Evolutionary conservation across 2,888 invertebrate genomes (phyloP).

Genomic region (Eilema caniola): DNA sequence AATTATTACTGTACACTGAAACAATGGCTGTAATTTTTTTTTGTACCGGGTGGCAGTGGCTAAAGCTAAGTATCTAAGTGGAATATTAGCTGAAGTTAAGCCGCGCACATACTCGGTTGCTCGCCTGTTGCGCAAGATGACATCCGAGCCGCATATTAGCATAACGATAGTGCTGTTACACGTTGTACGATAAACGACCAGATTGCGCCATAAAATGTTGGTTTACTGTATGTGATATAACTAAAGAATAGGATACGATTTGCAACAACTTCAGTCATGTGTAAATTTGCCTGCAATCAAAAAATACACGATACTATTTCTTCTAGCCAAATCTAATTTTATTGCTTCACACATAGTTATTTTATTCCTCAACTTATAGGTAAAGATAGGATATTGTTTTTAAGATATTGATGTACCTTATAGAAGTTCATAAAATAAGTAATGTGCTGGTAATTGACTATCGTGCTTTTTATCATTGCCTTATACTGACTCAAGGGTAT

Average conservation of each 20-base stretch:
- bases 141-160: slow-evolving; percentile 83
- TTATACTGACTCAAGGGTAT: no score
- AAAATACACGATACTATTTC: no score
- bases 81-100: slow-evolving; percentile 75
- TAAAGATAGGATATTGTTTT: no score
- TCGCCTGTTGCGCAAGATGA: slow-evolving; percentile 85
- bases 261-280: neutral
- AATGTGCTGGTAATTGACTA: no score
- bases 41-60: slow-evolving; percentile 53
- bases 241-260: neutral
- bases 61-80: slow-evolving; percentile 66
- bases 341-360: no score
- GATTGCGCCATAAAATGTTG: neutral
- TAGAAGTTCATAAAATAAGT: no score
- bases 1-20: slow-evolving; percentile 34
- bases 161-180: slow-evolving; percentile 73
- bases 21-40: slow-evolving; percentile 51
- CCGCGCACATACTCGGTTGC: slow-evolving; percentile 73
- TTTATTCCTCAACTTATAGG: no score
- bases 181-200: slow-evolving; percentile 40
- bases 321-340: no score
- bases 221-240: neutral
- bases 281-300: no score
- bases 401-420: no score
- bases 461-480: no score